Base-by-base conservation (phyloP, 2,888 invertebrate species). In the Diploptera punctata region DNA sequence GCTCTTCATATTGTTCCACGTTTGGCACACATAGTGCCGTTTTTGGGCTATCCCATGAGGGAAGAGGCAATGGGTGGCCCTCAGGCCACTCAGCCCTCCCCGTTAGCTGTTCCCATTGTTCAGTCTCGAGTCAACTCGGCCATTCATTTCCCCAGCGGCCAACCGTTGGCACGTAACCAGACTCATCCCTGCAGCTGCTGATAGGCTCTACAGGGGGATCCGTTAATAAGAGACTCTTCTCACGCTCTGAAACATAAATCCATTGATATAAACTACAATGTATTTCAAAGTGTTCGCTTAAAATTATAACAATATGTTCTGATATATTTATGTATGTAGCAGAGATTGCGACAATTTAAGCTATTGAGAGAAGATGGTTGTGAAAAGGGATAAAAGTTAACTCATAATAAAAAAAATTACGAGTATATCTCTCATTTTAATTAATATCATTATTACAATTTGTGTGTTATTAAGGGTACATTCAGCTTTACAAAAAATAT, bases 91-190 rank as follows among this genome's bases (percentile, higher is more conserved):
- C 83, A 31, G 87, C 87, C 29, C 49, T 67, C 62, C 68, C 73
- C 65, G 68, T 72, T 68, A 74, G 61, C 71, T 57, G 77, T 78
- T 76, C 77, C 73, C 73, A 73, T 57, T 74, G 75, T 75, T 85
- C 86, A 85, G 84, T 83, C 89, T 90, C 92, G 95, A 96, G 95
- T 96, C 96, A 96, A 95, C 95, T 95, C 87, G 96, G 96, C 96
- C 95, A 96, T 86, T 95, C 95, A 86, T 92, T 91, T 84, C 94
- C 95, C 94, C 94, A 95, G 79, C 94, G 91, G 82, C 93, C 94
- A 83, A 94, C 94, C 82, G 91, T 88, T 86, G 94, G 94, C 85
- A 91, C 87, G 81, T 88, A 88, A 77, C 86, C 84, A 80, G 82
- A 82, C 79, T 86, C 86, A 81, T 87, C 85, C 83, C 84, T 83